Conservation (phyloP, 2,797 vertebrate species). For the Psittacula echo region DNA sequence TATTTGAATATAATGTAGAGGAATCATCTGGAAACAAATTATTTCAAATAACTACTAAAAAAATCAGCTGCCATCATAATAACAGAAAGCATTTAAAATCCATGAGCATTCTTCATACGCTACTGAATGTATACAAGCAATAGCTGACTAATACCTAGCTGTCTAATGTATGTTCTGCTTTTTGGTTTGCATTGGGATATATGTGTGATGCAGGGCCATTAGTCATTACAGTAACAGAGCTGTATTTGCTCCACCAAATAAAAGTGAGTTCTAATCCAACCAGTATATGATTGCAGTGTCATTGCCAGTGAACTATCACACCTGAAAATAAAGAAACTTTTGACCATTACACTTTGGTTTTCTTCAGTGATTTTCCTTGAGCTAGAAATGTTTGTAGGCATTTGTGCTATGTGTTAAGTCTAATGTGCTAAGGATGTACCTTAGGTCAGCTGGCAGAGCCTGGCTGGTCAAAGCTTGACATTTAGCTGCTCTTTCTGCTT, state of each 20-base stretch:
- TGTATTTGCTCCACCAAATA: not conserved
- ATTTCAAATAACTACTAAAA: not conserved
- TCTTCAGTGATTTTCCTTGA: not conserved
- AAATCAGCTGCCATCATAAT: not conserved
- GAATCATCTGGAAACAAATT: not conserved
- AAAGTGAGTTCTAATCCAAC: not conserved
- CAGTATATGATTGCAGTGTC: not conserved
- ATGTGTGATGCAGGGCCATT: not conserved
- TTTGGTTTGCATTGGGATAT: not conserved
- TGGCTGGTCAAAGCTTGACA: not conserved
- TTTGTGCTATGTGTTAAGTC: not conserved
- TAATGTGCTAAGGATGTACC: not conserved
- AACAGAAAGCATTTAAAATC: not conserved
- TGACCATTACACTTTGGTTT: not conserved
- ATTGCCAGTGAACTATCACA: not conserved
- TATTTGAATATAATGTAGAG: not conserved
- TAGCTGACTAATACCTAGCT: not conserved
- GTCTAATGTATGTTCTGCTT: not conserved
- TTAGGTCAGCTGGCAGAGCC: not conserved
- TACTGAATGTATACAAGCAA: not conserved
- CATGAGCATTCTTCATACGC: not conserved
- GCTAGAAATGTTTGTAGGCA: not conserved
- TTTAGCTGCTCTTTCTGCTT: not conserved
- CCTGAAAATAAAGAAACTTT: not conserved
- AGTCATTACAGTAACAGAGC: not conserved